A percentile compares a stretch with the other conserved stretches of the same genome.
phyloP scores from a whole-genome alignment of 2,888 invertebrate genomes.

The Petrolisthes cinctipes region DNA sequence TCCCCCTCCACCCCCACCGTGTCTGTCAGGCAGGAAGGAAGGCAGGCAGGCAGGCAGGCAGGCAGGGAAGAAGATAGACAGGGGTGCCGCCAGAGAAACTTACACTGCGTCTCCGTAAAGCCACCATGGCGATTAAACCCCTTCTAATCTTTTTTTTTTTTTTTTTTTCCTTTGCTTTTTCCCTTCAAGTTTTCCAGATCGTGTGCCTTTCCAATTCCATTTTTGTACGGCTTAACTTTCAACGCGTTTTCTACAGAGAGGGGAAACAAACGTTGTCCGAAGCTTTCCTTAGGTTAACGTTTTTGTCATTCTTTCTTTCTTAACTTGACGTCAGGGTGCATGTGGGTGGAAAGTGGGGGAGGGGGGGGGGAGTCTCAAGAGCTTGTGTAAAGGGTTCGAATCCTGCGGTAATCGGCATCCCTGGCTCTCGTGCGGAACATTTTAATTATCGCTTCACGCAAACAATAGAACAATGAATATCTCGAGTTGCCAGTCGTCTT shows the following conservation, averaged over 20 bases:
- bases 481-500: constrained; percentile 15
- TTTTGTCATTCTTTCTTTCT: background rate
- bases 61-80: background rate
- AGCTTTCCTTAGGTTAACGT: background rate
- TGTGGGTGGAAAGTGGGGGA: background rate
- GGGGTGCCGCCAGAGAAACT: background rate
- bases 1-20: background rate
- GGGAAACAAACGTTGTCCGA: background rate
- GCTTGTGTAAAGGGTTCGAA: background rate
- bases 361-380: background rate
- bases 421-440: constrained; percentile 16
- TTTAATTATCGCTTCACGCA: constrained; percentile 18
- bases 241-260: background rate
- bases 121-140: constrained; percentile 10
- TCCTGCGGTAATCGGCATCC: constrained; percentile 11
- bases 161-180: background rate
- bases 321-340: background rate
- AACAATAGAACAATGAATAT: constrained; percentile 18
- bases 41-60: constrained; percentile 4
- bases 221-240: constrained; percentile 4
- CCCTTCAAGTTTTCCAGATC: background rate
- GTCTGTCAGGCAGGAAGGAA: background rate
- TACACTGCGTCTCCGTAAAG: constrained; percentile 3
- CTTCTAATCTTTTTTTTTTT: constrained; percentile 12
- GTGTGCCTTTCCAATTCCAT: constrained; percentile 13